Base-by-base conservation (phyloP, 2,888 invertebrate species). In the Agrochola lychnidis region DNA sequence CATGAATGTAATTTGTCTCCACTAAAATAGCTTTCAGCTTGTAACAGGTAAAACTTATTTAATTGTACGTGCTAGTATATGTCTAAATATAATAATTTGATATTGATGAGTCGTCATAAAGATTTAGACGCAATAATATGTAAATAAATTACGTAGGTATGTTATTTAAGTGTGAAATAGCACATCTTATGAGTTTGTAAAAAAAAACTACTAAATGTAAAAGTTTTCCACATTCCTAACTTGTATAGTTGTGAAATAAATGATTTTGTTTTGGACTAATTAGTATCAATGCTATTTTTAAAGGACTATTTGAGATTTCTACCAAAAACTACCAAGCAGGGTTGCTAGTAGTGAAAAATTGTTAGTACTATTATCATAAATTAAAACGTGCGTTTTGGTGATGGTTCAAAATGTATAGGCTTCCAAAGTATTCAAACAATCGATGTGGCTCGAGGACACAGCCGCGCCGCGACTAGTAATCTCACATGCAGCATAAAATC, bases 231-330 rank as follows among this genome's bases (percentile, higher is more conserved):
- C 68, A 85, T 69, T 70, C 72, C 66, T 68, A 59, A 61, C 53
- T 73, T 81, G 82, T 82, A 73, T 76, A 83, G 70, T 73, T 85
- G 70, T 85, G 85, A 77, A 85, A 74, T 83, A 85, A 83, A 82
- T 76, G 61, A 70, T 76, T 83, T 73, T 66, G 69, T 83, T 83
- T 85, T 68, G 73, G 59, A 78, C 40, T 64, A 57, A 25, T 80
- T 82, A 82, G 84, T 84, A 72, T 81, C 71, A 71, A 81, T 84
- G 51, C 61, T 83, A 78, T 83, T 61, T 69, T 56, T 61, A 67
- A 70, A 68, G 14, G 36, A 70, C 73, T 73, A 62, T 69, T 79
- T 71, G 68, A 80, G 70, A 83, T 85, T 81, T 77, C 82, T 81
- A 85, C 85, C 62, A 77, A 81, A 78, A 85, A 69, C 82, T 82